phyloP scores from a whole-genome alignment of 2,113 vertebrate species.

The Corythoichthys haematopterus region DNA sequence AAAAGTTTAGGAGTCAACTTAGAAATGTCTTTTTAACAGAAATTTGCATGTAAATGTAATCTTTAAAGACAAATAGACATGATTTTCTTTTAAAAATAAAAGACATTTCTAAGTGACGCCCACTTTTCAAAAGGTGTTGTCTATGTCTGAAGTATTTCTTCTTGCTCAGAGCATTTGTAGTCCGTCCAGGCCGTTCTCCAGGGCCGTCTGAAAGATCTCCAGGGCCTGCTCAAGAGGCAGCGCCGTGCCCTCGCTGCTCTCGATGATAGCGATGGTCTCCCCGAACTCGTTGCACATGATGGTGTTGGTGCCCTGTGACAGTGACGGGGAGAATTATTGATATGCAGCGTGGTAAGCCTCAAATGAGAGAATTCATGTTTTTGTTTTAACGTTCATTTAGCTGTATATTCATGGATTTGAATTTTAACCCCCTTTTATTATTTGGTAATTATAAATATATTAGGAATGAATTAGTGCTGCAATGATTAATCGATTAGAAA shows the following conservation, averaged over 20 bases:
- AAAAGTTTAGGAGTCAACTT: no score
- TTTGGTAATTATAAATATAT: no score
- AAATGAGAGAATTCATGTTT: background rate
- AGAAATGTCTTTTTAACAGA: no score
- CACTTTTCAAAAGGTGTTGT: background rate
- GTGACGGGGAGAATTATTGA: background rate
- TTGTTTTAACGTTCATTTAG: background rate
- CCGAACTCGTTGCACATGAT: conserved; percentile 89
- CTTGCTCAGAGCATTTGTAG: conserved; percentile 66
- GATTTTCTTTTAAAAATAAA: background rate
- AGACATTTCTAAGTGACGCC: background rate
- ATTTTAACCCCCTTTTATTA: no score
- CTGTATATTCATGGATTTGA: no score
- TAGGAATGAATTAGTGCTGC: no score
- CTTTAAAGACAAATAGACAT: no score
- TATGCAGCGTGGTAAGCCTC: background rate
- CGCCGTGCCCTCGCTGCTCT: conserved; percentile 73
- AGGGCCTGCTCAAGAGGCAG: conserved; percentile 79
- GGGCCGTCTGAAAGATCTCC: conserved; percentile 77
- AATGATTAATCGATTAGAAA: no score
- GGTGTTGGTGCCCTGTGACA: conserved; percentile 67
- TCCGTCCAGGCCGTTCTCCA: conserved; percentile 76
- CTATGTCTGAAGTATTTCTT: background rate
- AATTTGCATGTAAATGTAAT: no score
- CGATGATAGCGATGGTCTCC: conserved; percentile 87